A percentile compares a stretch with the other conserved stretches of the same genome.
Evolutionary conservation across 2,113 vertebrate species (phyloP).

Genomic region (Zosterops borbonicus): DNA sequence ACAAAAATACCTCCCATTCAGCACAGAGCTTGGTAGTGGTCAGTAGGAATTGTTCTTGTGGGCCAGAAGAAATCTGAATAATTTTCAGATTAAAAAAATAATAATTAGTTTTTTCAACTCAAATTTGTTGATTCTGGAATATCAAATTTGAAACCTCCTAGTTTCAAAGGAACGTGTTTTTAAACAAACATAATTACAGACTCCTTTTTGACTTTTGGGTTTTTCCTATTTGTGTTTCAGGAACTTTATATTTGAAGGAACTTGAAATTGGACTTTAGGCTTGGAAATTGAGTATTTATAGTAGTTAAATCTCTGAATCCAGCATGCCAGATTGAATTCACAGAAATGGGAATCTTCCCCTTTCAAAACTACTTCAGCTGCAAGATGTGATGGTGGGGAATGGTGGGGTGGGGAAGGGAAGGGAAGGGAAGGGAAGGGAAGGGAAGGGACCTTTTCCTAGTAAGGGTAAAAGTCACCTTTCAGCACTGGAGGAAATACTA

Average conservation of each 20-base stretch:
- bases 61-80: background rate
- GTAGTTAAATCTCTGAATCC: background rate
- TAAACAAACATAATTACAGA: background rate
- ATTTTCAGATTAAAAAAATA: background rate
- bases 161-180: background rate
- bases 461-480: background rate
- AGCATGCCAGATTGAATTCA: background rate
- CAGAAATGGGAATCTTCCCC: background rate
- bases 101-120: background rate
- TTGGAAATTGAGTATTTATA: background rate
- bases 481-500: background rate
- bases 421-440: background rate
- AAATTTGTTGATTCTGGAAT: background rate
- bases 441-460: background rate
- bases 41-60: background rate
- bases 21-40: background rate
- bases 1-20: background rate
- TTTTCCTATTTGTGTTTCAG: background rate
- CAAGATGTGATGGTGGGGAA: background rate
- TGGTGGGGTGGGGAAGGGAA: background rate
- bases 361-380: background rate
- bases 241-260: background rate
- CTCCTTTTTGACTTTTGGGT: accelerated
- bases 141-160: background rate
- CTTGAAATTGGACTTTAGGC: background rate